Conservation (phyloP, 2,888 invertebrate genomes). For the Tiliacea aurago region DNA sequence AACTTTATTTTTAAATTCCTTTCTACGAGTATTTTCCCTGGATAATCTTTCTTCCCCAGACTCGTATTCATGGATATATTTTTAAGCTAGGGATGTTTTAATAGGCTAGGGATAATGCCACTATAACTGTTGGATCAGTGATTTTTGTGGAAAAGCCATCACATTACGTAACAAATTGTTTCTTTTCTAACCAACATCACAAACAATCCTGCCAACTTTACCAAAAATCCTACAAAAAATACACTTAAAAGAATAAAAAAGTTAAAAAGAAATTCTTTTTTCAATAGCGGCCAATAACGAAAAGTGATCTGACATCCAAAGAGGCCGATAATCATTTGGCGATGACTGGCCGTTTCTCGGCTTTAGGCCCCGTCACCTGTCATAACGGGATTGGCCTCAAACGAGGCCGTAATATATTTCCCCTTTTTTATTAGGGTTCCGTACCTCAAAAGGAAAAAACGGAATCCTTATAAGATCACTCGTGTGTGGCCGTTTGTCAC, state of each 20-base stretch:
- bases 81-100: no score
- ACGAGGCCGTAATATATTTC: constrained; percentile 72
- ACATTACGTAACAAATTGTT: neutral
- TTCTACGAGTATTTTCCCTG: no score
- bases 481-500: no score
- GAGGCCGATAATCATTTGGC: constrained; percentile 82
- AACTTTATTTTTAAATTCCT: no score
- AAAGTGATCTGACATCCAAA: constrained; percentile 75
- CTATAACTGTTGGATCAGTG: neutral
- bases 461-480: no score
- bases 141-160: neutral
- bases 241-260: constrained; percentile 42
- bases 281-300: constrained; percentile 70
- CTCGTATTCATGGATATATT: no score
- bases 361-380: constrained; percentile 85
- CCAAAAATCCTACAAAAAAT: constrained; percentile 5
- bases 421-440: constrained; percentile 63
- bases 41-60: no score
- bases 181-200: neutral
- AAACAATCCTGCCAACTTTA: constrained; percentile 8
- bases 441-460: no score
- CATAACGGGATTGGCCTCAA: constrained; percentile 83
- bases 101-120: no score
- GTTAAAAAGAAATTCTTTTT: constrained; percentile 68
- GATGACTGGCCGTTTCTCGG: constrained; percentile 83